Base-by-base conservation (phyloP, 2,113 vertebrate genomes). In the Noturus placidus region DNA sequence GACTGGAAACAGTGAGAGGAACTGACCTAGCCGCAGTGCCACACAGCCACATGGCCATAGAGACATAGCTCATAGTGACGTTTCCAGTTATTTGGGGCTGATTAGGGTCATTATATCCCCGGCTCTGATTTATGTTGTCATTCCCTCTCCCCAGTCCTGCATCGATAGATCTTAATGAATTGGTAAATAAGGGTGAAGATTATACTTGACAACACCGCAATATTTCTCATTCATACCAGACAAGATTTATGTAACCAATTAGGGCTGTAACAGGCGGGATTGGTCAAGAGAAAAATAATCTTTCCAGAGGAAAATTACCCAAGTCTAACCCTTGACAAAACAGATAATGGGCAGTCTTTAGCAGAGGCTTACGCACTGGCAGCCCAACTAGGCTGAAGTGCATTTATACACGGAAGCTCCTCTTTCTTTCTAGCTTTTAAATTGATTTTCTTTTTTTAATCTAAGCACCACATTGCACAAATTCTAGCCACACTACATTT, bases 161-260 rank as follows among this genome's bases (percentile, higher is more conserved):
- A 98, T 99, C 98, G 97, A 99, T 99, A 91, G 86, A 99, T 99
- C 98, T 99, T 99, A 99, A 99, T 99, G 98, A 99, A 99, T 99
- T 99, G 98, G 98, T 99, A 99, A 99, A 99, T 99, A 99, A 99
- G 98, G 98, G 98, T 95, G 97, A 98, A 99, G 98, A 99, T 99
- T 99, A 97, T 97, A 97, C 97, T 97, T 98, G 97, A 99, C 98
- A 99, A 99, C 97, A 97, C 96, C 96, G 97, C 97, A 98, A 97
- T 97, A 99, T 98, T 98, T 95, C 98, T 99, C 97, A 99, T 98
- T 99, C 98, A 99, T 98, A 98, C 96, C 96, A 97, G 98, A 98
- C 97, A 99, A 99, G 98, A 99, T 99, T 99, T 99, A 99, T 99
- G 98, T 98, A 98, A 98, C 97, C 98, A 99, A 99, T 99, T 99